A percentile compares a stretch with the other conserved stretches of the same genome.
Evolutionary conservation across 2,888 invertebrate species (phyloP).

Genomic region (Halictus quadricinctus): DNA sequence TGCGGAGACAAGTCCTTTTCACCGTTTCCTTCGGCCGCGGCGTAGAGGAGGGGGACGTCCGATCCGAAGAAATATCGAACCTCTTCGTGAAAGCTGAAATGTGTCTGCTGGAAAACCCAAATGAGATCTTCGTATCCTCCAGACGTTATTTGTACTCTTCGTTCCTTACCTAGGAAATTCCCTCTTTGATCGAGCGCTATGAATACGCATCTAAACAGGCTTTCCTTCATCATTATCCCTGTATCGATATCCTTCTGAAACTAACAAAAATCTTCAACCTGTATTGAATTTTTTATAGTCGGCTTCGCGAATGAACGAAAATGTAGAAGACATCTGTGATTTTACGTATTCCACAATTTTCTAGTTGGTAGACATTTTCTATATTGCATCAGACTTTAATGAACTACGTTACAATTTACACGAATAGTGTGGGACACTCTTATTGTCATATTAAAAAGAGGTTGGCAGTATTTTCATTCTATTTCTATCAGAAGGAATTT

Average conservation of each 20-base stretch:
- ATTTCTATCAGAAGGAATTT: too few relatives aligned
- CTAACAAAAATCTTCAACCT: background rate
- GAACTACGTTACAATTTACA: too few relatives aligned
- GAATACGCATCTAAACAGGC: background rate
- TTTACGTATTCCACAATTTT: background rate
- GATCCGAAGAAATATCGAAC: conserved; percentile 46
- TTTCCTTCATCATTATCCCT: background rate
- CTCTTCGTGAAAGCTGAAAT: background rate
- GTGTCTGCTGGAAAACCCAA: background rate
- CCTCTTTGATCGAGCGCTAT: background rate
- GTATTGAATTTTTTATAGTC: background rate
- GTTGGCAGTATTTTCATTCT: too few relatives aligned
- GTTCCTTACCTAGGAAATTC: background rate
- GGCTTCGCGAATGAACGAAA: background rate
- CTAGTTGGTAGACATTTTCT: too few relatives aligned
- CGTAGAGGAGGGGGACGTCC: conserved; percentile 33
- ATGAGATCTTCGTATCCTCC: background rate
- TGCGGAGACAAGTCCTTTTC: conserved; percentile 66
- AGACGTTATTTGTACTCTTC: conserved; percentile 5
- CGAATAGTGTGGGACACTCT: too few relatives aligned
- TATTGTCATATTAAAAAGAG: too few relatives aligned
- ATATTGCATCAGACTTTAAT: too few relatives aligned
- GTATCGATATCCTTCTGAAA: background rate
- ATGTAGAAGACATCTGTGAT: background rate
- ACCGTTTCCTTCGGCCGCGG: conserved; percentile 52